Conservation (phyloP, 2,888 invertebrate species). For the Trachelus troglodyta region DNA sequence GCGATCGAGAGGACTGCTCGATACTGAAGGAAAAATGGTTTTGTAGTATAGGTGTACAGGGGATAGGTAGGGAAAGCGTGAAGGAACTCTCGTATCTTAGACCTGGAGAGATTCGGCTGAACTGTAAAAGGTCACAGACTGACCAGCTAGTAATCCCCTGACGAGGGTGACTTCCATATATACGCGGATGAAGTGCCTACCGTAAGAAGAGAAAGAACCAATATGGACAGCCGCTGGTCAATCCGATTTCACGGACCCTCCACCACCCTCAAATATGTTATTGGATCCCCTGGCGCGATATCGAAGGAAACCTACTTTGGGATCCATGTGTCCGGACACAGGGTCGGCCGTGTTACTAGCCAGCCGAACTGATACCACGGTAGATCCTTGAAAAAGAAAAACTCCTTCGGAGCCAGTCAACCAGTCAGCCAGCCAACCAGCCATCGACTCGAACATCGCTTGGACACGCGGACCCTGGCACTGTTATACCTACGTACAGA, state of each 20-base stretch:
- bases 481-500: conserved; percentile 18
- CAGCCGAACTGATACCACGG: conserved; percentile 9
- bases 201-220: conserved; percentile 33
- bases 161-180: conserved; percentile 14
- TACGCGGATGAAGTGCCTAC: neutral
- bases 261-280: conserved; percentile 59
- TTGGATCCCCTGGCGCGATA: conserved; percentile 53
- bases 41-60: neutral
- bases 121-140: conserved; percentile 15
- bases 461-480: conserved; percentile 26
- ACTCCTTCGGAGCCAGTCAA: neutral
- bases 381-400: neutral
- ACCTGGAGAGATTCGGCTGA: neutral
- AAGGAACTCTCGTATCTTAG: neutral
- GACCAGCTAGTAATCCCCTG: conserved; percentile 22
- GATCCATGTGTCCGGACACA: conserved; percentile 16
- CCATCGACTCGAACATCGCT: conserved; percentile 33
- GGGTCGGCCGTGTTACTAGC: conserved; percentile 9
- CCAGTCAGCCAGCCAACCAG: neutral
- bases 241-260: conserved; percentile 60
- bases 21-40: neutral
- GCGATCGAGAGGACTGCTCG: too few relatives aligned
- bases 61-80: neutral
- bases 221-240: conserved; percentile 59
- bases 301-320: conserved; percentile 18